These are phyloP conservation scores for Plectus sambesii DNA, from an alignment of 1,140 invertebrate species.

Conservation along the genomic window DNA sequence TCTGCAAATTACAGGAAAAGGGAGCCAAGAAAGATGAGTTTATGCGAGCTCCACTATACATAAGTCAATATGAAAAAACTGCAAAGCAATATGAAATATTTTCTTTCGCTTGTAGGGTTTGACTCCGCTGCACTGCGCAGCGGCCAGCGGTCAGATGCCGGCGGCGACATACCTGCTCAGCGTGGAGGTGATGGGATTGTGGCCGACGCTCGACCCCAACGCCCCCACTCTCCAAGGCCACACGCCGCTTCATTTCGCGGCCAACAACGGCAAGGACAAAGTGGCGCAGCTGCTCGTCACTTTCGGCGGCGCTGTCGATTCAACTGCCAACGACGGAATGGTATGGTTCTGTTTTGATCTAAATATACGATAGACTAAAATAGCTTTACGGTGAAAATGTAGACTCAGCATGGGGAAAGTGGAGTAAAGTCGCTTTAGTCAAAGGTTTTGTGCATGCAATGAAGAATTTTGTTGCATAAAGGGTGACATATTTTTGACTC, in stretches of 20 bases:
- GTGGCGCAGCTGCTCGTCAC: slow-evolving; percentile 51
- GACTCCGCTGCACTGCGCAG: slow-evolving; percentile 54
- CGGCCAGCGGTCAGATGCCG: slow-evolving; percentile 48
- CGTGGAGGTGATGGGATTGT: slow-evolving; percentile 52
- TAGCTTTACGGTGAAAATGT: not conserved
- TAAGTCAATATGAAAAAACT: no score
- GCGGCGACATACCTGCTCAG: slow-evolving; percentile 48
- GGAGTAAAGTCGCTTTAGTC: no score
- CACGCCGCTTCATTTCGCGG: slow-evolving; percentile 56
- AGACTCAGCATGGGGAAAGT: no score
- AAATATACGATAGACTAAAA: not conserved
- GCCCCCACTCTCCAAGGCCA: slow-evolving; percentile 55
- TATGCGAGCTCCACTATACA: no score
- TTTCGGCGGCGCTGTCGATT: slow-evolving; percentile 49
- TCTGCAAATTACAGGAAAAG: no score
- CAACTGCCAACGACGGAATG: slow-evolving; percentile 49
- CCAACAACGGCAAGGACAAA: slow-evolving; percentile 55
- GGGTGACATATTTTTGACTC: no score
- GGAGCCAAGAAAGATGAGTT: no score
- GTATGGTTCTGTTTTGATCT: slow-evolving; percentile 33
- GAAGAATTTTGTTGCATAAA: no score
- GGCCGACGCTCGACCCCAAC: slow-evolving; percentile 53
- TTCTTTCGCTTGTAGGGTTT: no score
- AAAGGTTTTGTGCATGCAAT: no score
- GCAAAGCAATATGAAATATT: no score